Conservation (phyloP, 2,113 vertebrate genomes). For the Datnioides undecimradiatus region DNA sequence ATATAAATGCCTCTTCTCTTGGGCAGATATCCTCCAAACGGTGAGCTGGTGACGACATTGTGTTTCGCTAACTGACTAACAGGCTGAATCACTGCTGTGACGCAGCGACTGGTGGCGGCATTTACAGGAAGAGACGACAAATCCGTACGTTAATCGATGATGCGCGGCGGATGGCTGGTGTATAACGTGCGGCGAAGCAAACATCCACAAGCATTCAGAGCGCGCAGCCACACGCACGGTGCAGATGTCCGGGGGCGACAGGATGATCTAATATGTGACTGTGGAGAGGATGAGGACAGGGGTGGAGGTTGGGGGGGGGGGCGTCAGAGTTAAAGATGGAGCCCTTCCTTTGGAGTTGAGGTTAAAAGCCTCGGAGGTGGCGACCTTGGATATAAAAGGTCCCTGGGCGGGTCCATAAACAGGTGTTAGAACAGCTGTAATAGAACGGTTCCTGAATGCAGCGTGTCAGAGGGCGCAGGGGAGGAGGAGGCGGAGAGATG, state of each 20-base stretch:
- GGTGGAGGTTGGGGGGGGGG: not conserved
- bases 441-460: slow-evolving; percentile 25
- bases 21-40: not conserved
- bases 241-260: slow-evolving; percentile 19
- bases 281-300: not conserved
- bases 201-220: too few species aligned
- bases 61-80: slow-evolving; percentile 1
- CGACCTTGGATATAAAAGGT: slow-evolving; percentile 59
- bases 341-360: slow-evolving; percentile 48
- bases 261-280: slow-evolving; percentile 34
- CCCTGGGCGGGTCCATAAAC: slow-evolving; percentile 35
- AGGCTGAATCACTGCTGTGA: not conserved
- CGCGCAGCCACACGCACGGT: not conserved
- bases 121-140: slow-evolving; percentile 2
- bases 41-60: not conserved
- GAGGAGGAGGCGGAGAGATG: slow-evolving; percentile 1
- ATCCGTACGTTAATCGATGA: not conserved
- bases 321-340: slow-evolving; percentile 46
- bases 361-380: slow-evolving; percentile 49
- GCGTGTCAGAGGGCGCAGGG: not conserved
- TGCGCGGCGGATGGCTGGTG: not conserved
- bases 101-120: not conserved
- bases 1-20: too few species aligned
- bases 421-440: slow-evolving; percentile 70
- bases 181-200: slow-evolving; percentile 7